phyloP scores from a whole-genome alignment of 2,888 invertebrate species.

The Zhengitettix transpicula region DNA sequence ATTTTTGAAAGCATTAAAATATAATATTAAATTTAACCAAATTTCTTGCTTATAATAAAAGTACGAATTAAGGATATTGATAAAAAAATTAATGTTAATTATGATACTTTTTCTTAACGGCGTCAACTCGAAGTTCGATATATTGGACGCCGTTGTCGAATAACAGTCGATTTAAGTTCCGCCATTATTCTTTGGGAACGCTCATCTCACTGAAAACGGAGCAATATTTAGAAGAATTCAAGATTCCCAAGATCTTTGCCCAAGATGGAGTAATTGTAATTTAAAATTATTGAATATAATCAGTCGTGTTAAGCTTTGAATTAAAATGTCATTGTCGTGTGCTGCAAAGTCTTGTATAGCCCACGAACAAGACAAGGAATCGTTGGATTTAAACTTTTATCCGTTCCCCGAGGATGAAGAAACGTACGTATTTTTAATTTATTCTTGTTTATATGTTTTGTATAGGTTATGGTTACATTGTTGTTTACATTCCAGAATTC shows the following conservation, averaged over 20 bases:
- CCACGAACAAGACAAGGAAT: neutral
- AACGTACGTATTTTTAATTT: neutral
- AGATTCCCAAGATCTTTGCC: neutral
- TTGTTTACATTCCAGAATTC: neutral
- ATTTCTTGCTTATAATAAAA: too few species aligned
- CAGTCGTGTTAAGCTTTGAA: neutral
- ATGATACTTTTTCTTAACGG: too few species aligned
- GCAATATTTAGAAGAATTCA: neutral
- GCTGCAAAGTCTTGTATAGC: conserved; percentile 3
- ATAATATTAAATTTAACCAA: too few species aligned
- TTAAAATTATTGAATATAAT: neutral
- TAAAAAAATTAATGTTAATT: too few species aligned
- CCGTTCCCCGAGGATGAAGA: conserved; percentile 2
- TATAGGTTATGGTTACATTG: neutral
- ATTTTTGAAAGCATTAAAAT: too few species aligned
- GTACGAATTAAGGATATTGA: too few species aligned
- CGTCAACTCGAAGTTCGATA: too few species aligned
- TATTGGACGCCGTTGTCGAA: too few species aligned
- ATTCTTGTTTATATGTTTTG: neutral
- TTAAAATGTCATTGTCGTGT: conserved; percentile 1
- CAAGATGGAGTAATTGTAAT: neutral
- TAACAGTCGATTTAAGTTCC: neutral
- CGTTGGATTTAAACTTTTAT: neutral
- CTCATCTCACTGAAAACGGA: neutral
- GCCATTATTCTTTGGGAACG: neutral